Conservation (phyloP, 2,113 vertebrate genomes). For the Sialia sialis region DNA sequence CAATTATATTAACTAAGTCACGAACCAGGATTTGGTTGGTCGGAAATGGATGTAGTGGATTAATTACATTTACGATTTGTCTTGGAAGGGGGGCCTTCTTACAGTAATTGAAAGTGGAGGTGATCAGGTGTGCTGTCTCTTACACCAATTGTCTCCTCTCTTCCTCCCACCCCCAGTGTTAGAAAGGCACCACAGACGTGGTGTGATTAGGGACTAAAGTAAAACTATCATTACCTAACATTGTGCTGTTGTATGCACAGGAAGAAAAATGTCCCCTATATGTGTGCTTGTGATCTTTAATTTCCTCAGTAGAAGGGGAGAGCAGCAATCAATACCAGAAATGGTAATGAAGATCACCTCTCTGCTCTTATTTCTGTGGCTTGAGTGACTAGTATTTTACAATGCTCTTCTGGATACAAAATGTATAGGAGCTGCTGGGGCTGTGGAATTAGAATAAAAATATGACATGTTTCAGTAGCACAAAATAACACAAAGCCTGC, state of each 20-base stretch:
- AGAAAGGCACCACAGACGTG: neutral
- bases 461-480: neutral
- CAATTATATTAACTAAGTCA: conserved; percentile 24
- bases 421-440: neutral
- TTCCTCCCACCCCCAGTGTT: neutral
- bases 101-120: neutral
- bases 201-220: neutral
- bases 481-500: neutral
- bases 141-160: neutral
- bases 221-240: neutral
- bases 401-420: neutral
- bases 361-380: neutral
- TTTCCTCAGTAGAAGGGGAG: conserved; percentile 22
- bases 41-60: conserved; percentile 1
- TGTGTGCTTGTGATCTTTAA: conserved; percentile 28
- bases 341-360: conserved; percentile 1
- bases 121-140: neutral
- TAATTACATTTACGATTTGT: neutral
- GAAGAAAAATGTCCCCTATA: conserved; percentile 3
- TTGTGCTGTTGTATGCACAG: neutral
- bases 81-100: neutral
- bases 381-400: neutral
- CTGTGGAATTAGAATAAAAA: neutral
- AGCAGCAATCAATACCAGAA: neutral
- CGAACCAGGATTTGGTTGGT: neutral